Percentiles rank a stretch among this genome's conserved stretches.
Evolutionary conservation across 2,888 invertebrate genomes (phyloP).

Genomic region (Drosophila leonis): DNA sequence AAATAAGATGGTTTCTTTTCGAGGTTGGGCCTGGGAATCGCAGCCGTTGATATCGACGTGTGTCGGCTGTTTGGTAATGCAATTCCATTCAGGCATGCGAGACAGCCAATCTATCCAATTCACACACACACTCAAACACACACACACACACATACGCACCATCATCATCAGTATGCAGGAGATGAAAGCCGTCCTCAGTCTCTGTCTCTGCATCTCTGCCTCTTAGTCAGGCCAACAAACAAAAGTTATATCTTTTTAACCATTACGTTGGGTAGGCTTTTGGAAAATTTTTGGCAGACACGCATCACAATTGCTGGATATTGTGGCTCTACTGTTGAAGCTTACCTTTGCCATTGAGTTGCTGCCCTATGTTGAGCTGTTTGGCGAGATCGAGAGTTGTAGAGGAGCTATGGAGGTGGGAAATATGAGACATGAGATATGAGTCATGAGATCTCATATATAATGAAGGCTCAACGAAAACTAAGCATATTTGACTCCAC

Average conservation of each 20-base stretch:
- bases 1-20: slow-evolving; percentile 80
- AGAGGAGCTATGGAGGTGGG: not conserved
- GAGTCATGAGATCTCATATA: not conserved
- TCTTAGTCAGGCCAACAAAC: slow-evolving; percentile 55
- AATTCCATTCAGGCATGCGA: slow-evolving; percentile 80
- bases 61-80: slow-evolving; percentile 71
- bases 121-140: slow-evolving; percentile 43
- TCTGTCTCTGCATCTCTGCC: slow-evolving; percentile 25
- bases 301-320: slow-evolving; percentile 45
- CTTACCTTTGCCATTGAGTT: slow-evolving; percentile 1
- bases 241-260: slow-evolving; percentile 73
- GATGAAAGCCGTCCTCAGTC: slow-evolving; percentile 61
- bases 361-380: not conserved
- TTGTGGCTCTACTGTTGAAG: slow-evolving; percentile 25
- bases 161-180: slow-evolving; percentile 76
- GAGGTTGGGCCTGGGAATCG: slow-evolving; percentile 43
- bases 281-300: slow-evolving; percentile 49
- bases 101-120: slow-evolving; percentile 79
- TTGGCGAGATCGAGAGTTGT: not conserved
- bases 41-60: slow-evolving; percentile 44
- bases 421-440: not conserved
- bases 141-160: slow-evolving; percentile 13
- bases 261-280: slow-evolving; percentile 61
- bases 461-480: not conserved
- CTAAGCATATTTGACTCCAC: too few species aligned